phyloP scores from a whole-genome alignment of 2,113 vertebrate species.

The Indri indri region DNA sequence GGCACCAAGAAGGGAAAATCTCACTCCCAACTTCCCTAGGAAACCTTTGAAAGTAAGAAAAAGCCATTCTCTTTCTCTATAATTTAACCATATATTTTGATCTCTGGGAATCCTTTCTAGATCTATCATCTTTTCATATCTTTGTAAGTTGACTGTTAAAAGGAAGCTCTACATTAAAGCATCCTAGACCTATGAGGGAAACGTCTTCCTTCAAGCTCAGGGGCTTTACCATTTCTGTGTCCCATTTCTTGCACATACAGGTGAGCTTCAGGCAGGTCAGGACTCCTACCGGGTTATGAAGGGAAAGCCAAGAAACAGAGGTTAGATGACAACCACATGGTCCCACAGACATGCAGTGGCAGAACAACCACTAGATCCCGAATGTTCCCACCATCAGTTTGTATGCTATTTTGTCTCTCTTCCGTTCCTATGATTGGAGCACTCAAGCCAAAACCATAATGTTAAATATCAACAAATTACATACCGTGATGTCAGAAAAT shows the following conservation, averaged over 20 bases:
- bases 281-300: neutral
- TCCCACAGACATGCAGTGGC: neutral
- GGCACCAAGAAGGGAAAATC: neutral
- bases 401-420: neutral
- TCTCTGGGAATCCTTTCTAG: neutral
- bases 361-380: neutral
- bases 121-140: neutral
- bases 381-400: neutral
- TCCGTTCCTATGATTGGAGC: neutral
- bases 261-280: neutral
- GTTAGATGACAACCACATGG: neutral
- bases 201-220: neutral
- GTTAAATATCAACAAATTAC: neutral
- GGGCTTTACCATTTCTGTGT: neutral
- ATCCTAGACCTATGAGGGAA: neutral
- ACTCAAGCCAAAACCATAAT: neutral
- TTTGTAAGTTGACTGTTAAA: conserved; percentile 13
- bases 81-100: conserved; percentile 15
- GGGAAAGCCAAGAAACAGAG: neutral
- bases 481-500: neutral
- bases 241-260: neutral
- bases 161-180: neutral
- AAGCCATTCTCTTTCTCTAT: neutral
- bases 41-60: neutral
- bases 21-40: neutral